Percentiles rank a stretch among this genome's conserved stretches.
Conservation (phyloP, 1,140 invertebrate genomes). For the Nebria ingens region DNA sequence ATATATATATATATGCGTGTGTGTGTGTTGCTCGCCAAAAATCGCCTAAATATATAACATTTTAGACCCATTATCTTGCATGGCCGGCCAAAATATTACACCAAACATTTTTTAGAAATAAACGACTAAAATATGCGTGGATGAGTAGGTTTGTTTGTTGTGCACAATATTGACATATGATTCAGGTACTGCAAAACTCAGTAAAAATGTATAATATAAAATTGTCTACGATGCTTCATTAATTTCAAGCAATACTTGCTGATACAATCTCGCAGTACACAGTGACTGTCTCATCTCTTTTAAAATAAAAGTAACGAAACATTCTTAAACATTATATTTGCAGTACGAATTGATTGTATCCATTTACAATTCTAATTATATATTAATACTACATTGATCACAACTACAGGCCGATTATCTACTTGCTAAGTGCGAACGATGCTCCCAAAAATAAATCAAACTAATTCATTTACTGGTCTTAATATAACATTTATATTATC, state of each 20-base stretch:
- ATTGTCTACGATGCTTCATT: too few species aligned
- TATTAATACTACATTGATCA: constrained; percentile 16
- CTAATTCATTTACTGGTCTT: too few species aligned
- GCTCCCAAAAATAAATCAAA: too few species aligned
- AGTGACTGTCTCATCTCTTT: too few species aligned
- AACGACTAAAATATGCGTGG: background rate
- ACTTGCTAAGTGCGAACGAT: constrained; percentile 20
- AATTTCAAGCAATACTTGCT: too few species aligned
- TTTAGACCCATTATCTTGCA: background rate
- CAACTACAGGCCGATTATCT: constrained; percentile 24
- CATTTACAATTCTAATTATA: constrained; percentile 27
- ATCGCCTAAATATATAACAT: constrained; percentile 17
- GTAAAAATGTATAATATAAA: too few species aligned
- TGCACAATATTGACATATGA: background rate
- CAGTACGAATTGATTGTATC: constrained; percentile 12
- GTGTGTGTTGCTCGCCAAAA: background rate
- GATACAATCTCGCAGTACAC: too few species aligned
- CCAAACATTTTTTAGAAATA: background rate
- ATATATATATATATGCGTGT: constrained; percentile 1
- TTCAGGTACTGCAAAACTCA: background rate
- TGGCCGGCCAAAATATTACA: background rate
- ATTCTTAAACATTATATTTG: constrained; percentile 12
- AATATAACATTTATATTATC: too few species aligned
- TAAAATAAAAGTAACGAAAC: too few species aligned
- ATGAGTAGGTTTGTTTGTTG: background rate